A percentile compares a stretch with the other conserved stretches of the same genome.
phyloP scores from a whole-genome alignment of 2,888 invertebrate genomes.

The Physocephala rufipes region DNA sequence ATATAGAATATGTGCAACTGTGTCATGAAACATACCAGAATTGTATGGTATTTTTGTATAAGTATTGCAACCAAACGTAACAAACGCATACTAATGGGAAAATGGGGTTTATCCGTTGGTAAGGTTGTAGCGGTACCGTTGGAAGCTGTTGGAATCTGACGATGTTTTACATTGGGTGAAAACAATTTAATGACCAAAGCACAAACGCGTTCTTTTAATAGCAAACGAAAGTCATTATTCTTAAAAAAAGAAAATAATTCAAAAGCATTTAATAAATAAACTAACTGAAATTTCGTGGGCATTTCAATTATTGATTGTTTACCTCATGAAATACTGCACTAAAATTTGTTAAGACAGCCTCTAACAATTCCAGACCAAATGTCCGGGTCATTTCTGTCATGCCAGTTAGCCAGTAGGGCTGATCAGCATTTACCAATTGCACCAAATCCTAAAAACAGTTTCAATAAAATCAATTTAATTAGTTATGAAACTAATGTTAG shows the following conservation, averaged over 20 bases:
- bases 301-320: slow-evolving; percentile 45
- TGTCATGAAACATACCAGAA: slow-evolving; percentile 73
- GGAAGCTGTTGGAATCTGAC: slow-evolving; percentile 66
- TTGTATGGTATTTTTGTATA: slow-evolving; percentile 90
- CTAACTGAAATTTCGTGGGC: neutral
- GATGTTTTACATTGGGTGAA: slow-evolving; percentile 98
- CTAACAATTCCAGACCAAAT: slow-evolving; percentile 93
- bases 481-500: neutral
- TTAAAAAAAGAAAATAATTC: slow-evolving; percentile 65
- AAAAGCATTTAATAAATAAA: neutral
- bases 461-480: slow-evolving; percentile 36
- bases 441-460: slow-evolving; percentile 84
- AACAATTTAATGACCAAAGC: slow-evolving; percentile 98
- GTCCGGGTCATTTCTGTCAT: slow-evolving; percentile 98
- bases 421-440: slow-evolving; percentile 94
- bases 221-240: slow-evolving; percentile 93
- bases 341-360: slow-evolving; percentile 90
- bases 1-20: neutral
- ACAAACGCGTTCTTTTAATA: slow-evolving; percentile 96
- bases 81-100: slow-evolving; percentile 95
- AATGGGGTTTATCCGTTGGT: slow-evolving; percentile 89
- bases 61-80: slow-evolving; percentile 91
- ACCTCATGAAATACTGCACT: slow-evolving; percentile 86
- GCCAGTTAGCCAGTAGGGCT: slow-evolving; percentile 93
- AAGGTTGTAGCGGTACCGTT: slow-evolving; percentile 71